phyloP scores from a whole-genome alignment of 2,113 vertebrate species.

The Megaceryle maxima region DNA sequence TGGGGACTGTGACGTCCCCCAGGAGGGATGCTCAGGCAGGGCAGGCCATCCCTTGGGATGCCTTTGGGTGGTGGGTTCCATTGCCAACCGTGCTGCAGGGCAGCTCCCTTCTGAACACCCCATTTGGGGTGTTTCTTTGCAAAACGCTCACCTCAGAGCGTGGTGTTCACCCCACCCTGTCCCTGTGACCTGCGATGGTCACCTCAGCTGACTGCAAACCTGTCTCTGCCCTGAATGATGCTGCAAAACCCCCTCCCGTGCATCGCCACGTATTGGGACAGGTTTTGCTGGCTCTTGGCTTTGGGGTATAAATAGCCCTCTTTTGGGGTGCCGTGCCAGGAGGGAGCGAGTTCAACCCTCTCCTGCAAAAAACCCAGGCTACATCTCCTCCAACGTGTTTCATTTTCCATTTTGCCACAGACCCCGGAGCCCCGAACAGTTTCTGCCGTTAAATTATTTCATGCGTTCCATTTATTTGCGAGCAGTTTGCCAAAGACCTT shows the following conservation, averaged over 20 bases:
- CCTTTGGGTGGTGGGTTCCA: not conserved
- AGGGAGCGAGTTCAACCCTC: not conserved
- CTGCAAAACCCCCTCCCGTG: rapidly evolving
- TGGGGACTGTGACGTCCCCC: rapidly evolving
- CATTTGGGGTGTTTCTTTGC: not conserved
- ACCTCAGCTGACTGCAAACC: not conserved
- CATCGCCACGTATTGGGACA: rapidly evolving
- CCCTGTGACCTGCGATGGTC: rapidly evolving
- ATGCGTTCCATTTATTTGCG: slow-evolving; percentile 44
- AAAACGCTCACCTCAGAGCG: not conserved
- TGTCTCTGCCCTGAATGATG: not conserved
- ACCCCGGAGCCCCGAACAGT: not conserved
- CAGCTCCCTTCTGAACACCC: rapidly evolving
- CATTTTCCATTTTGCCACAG: not conserved
- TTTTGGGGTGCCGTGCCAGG: not conserved
- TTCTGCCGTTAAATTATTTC: slow-evolving; percentile 64
- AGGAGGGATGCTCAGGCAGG: not conserved
- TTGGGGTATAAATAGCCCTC: not conserved
- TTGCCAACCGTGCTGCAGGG: rapidly evolving
- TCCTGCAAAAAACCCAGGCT: not conserved
- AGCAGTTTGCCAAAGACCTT: slow-evolving; percentile 59
- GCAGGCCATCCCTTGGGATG: not conserved
- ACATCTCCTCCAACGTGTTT: not conserved
- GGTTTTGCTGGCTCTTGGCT: not conserved
- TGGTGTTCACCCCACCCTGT: rapidly evolving